Evolutionary conservation across 2,113 vertebrate genomes (phyloP).

Genomic region (Pituophis catenifer): DNA sequence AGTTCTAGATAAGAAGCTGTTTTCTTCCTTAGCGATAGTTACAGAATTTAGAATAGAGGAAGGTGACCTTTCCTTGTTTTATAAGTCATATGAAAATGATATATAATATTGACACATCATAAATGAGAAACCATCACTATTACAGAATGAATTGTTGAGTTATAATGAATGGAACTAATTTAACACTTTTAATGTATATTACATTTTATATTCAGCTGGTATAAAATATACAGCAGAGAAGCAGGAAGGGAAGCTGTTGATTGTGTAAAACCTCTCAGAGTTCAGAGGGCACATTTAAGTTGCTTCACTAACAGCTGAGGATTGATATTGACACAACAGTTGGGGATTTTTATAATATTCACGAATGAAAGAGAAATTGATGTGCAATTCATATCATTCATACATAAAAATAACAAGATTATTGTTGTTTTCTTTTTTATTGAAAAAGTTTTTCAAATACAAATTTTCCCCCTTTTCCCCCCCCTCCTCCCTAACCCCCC

Average conservation of each 20-base stretch:
- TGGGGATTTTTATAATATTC: slow-evolving; percentile 41
- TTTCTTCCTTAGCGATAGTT: background rate
- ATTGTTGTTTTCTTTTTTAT: slow-evolving; percentile 52
- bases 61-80: background rate
- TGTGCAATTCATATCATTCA: background rate
- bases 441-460: too few species aligned
- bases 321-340: slow-evolving; percentile 40
- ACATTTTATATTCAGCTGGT: background rate
- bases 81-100: background rate
- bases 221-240: background rate
- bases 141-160: background rate
- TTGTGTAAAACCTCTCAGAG: background rate
- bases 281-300: background rate
- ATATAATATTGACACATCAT: background rate
- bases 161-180: background rate
- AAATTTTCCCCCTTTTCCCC: too few species aligned
- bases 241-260: background rate
- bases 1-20: background rate
- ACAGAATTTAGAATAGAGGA: background rate
- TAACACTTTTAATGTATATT: background rate
- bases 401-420: background rate
- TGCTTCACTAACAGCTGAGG: background rate
- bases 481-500: too few species aligned
- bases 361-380: slow-evolving; percentile 42
- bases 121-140: background rate